A percentile compares a stretch with the other conserved stretches of the same genome.
Conservation (phyloP, 2,888 invertebrate species). For the Phaonia tiefii region DNA sequence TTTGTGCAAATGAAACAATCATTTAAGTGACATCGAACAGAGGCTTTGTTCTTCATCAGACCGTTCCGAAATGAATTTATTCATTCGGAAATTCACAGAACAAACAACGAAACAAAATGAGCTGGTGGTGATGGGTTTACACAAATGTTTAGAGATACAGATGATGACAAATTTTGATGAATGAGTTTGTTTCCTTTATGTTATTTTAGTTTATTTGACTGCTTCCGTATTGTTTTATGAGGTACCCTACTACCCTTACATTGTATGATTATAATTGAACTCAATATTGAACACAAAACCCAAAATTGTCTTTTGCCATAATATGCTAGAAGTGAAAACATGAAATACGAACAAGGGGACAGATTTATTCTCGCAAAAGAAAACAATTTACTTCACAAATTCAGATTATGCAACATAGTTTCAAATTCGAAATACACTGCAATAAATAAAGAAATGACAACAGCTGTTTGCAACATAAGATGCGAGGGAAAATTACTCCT, state of each 20-base stretch:
- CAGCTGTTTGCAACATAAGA: no score
- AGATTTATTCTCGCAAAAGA: no score
- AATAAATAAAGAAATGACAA: no score
- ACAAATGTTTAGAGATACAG: slow-evolving; percentile 38
- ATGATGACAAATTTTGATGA: slow-evolving; percentile 51
- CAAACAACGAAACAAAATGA: not conserved
- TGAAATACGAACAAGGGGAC: no score
- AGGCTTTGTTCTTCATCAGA: not conserved
- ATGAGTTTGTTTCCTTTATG: slow-evolving; percentile 38
- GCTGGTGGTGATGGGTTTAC: not conserved
- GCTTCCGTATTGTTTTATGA: not conserved
- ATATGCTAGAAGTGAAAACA: no score
- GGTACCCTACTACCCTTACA: not conserved
- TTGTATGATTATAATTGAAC: no score
- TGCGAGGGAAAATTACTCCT: no score
- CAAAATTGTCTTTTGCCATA: no score
- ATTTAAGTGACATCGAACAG: not conserved
- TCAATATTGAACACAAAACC: no score
- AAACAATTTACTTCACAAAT: no score
- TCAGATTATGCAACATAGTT: no score
- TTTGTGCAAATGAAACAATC: not conserved
- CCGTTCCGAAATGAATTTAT: not conserved
- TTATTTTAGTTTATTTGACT: not conserved
- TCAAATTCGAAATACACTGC: no score
- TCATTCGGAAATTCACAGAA: not conserved